phyloP scores from a whole-genome alignment of 2,113 vertebrate genomes.

The Plecotus auritus region DNA sequence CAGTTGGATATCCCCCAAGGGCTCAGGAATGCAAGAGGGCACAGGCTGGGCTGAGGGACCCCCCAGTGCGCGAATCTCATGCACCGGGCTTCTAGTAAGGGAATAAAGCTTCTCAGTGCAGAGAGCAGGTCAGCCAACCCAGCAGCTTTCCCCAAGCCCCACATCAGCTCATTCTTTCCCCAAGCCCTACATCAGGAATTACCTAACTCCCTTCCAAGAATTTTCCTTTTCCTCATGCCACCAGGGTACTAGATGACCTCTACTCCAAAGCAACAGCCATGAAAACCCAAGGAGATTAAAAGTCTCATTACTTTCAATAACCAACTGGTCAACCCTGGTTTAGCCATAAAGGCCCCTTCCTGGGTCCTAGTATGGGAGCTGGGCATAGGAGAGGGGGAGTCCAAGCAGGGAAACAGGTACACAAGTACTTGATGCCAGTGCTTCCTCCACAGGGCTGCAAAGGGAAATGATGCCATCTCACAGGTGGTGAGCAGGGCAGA shows the following conservation, averaged over 20 bases:
- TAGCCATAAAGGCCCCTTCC: background rate
- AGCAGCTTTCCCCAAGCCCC: background rate
- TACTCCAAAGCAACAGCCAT: background rate
- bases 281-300: background rate
- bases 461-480: background rate
- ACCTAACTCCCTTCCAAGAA: background rate
- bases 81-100: background rate
- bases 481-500: background rate
- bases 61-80: too few relatives aligned
- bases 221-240: background rate
- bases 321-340: background rate
- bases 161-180: background rate
- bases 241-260: background rate
- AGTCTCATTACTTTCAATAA: background rate
- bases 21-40: too few relatives aligned
- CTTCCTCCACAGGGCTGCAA: background rate
- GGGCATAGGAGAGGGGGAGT: too few relatives aligned
- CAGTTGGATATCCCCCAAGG: too few relatives aligned
- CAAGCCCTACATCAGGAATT: background rate
- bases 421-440: background rate
- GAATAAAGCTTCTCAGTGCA: background rate
- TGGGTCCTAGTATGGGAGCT: background rate
- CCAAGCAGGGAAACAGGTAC: background rate
- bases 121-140: background rate
- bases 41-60: too few relatives aligned